A percentile compares a stretch with the other conserved stretches of the same genome.
Conservation (phyloP, 2,888 invertebrate genomes). For the Trissoscelio sp. region DNA sequence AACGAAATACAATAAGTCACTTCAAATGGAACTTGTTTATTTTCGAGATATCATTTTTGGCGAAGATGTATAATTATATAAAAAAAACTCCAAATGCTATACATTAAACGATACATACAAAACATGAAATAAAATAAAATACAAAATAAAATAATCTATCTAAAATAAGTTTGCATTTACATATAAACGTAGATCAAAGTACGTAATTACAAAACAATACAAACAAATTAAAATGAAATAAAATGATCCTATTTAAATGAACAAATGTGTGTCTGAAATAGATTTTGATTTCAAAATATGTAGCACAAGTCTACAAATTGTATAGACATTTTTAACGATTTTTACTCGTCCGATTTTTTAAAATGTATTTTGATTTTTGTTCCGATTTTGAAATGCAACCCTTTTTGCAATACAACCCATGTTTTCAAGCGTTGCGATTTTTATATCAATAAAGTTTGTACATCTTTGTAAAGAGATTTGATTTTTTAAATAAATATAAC, state of each 20-base stretch:
- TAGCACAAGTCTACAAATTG: conserved; percentile 16
- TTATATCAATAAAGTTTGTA: not conserved
- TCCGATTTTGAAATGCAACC: not conserved
- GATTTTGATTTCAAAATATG: conserved; percentile 4
- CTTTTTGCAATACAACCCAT: not conserved
- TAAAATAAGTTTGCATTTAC: conserved; percentile 27
- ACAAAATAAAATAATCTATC: conserved; percentile 21
- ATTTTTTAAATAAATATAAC: conserved; percentile 1
- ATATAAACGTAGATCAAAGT: conserved; percentile 28
- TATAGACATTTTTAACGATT: conserved; percentile 29
- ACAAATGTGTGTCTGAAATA: conserved; percentile 14
- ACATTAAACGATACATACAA: no score
- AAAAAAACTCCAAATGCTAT: no score
- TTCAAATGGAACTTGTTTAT: no score
- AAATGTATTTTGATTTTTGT: not conserved
- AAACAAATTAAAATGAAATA: conserved; percentile 4
- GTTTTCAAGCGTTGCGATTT: not conserved
- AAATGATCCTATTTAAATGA: conserved; percentile 4
- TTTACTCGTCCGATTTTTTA: conserved; percentile 15
- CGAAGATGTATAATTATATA: no score
- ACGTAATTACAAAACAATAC: conserved; percentile 11
- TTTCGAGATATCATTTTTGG: no score
- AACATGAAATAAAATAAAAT: conserved; percentile 4
- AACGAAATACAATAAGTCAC: not conserved
- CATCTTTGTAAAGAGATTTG: not conserved